A percentile compares a stretch with the other conserved stretches of the same genome.
These are phyloP conservation scores for Todus mexicanus DNA, from an alignment of 2,797 vertebrate genomes.

Conservation along the genomic window DNA sequence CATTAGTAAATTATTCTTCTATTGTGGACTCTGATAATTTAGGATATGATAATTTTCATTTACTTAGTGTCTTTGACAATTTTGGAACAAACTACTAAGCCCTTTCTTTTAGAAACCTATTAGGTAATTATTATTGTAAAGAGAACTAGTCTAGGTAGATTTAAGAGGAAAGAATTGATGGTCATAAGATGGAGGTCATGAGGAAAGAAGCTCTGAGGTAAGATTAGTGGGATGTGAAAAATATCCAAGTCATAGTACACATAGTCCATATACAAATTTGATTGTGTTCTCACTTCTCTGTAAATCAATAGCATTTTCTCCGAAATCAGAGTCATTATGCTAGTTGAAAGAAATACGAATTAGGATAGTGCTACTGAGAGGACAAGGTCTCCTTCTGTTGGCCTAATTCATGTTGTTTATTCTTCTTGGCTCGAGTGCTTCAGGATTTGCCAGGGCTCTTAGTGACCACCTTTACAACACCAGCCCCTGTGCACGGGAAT, in stretches of 20 bases:
- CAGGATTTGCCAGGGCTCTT: not conserved
- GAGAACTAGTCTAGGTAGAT: conserved; percentile 30
- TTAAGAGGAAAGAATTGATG: conserved; percentile 45
- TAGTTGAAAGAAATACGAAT: conserved; percentile 12
- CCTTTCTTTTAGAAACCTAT: conserved; percentile 53
- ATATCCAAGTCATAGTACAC: not conserved
- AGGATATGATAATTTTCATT: conserved; percentile 50
- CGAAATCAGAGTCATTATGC: not conserved
- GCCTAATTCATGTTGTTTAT: not conserved
- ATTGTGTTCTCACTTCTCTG: not conserved
- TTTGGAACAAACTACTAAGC: conserved; percentile 45
- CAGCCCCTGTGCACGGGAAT: not conserved
- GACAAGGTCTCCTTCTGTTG: not conserved
- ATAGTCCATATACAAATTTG: not conserved
- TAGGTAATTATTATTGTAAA: conserved; percentile 49
- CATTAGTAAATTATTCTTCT: conserved; percentile 67
- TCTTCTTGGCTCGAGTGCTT: not conserved
- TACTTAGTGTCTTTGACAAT: conserved; percentile 53
- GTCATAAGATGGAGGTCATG: conserved; percentile 11
- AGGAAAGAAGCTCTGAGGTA: conserved; percentile 31
- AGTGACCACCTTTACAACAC: not conserved
- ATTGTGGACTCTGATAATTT: conserved; percentile 57
- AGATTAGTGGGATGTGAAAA: conserved; percentile 16
- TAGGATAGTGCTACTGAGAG: not conserved
- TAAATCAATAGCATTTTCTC: not conserved